Conservation (phyloP, 2,113 vertebrate species). For the Myotis davidii region DNA sequence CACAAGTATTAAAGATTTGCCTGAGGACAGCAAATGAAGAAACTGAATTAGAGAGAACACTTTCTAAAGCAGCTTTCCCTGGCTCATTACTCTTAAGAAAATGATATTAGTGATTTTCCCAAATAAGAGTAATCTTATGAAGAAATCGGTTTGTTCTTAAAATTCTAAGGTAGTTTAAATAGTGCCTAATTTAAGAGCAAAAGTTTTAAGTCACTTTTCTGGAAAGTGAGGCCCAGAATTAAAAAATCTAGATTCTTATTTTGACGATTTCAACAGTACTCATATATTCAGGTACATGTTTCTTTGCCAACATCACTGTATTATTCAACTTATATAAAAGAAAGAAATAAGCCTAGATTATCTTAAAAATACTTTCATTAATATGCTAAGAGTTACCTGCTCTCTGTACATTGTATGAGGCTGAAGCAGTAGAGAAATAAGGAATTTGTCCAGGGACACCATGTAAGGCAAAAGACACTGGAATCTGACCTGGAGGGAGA, state of each 20-base stretch:
- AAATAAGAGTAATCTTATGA: conserved; percentile 8
- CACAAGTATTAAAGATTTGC: conserved; percentile 5
- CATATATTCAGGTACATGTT: neutral
- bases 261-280: conserved; percentile 29
- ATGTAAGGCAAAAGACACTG: conserved; percentile 82
- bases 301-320: conserved; percentile 33
- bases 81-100: neutral
- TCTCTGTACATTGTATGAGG: conserved; percentile 83
- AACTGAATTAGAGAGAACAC: neutral
- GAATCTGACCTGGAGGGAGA: conserved; percentile 88
- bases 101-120: neutral
- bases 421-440: conserved; percentile 83
- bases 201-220: conserved; percentile 43
- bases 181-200: conserved; percentile 34
- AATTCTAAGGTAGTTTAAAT: neutral
- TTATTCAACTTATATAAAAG: conserved; percentile 21
- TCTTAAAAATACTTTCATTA: conserved; percentile 17
- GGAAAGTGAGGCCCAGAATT: neutral
- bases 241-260: conserved; percentile 1
- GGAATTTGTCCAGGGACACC: conserved; percentile 80
- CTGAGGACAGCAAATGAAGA: conserved; percentile 10
- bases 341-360: conserved; percentile 36
- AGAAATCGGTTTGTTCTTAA: conserved; percentile 36
- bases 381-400: conserved; percentile 80
- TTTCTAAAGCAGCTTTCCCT: conserved; percentile 20